Evolutionary conservation across 2,113 vertebrate species (phyloP), one percentile per base, ranked within the genome.

Genomic region (Perccottus glenii): DNA sequence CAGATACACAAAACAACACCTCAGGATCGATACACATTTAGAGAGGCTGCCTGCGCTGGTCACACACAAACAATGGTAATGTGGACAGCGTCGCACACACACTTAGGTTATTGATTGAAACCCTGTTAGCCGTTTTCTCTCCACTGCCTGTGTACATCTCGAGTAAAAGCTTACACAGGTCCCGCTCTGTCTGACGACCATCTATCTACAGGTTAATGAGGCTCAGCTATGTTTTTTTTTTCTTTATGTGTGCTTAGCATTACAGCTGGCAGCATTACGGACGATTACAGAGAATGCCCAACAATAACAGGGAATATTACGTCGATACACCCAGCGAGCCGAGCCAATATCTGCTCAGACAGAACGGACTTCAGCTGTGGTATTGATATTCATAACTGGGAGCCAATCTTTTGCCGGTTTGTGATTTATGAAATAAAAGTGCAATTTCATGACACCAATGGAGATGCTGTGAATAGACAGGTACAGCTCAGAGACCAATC

Each of bases 181-280:
- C 68, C 56, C 67, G 74, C 64, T 52, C 73, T 57, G 64, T 81
- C 78, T 76, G 72, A 76, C 73, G 5, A 47, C 73, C 75, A 82
- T 90, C 76, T 57, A 85, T 88, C 81, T 64, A 55, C 71, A 70
- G 83, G 68, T 75, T 87, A 87, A 90, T 78, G 86, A 85, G 69
- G 71, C 81, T 72, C 77, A 73, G 47, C 67, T 70, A 43, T 46
- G 60, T 27, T 44, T 71, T 69, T 68, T 19, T 45, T 19, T 73
- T 50, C 62, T 51, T 42, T 38, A 44, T 62, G 50, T 64, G 60
- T 52, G 76, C 33, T 67, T 45, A 80, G 51, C 68, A 65, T 45
- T 43, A 36, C n/a, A 4, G 12, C 32, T 51, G 36, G 38, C n/a
- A 55, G 53, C 46, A 76, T 77, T 67, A 62, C 11, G 69, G 33